Percentiles rank a stretch among this genome's conserved stretches.
Conservation (phyloP, 2,797 vertebrate species). For the Danio kyathit region DNA sequence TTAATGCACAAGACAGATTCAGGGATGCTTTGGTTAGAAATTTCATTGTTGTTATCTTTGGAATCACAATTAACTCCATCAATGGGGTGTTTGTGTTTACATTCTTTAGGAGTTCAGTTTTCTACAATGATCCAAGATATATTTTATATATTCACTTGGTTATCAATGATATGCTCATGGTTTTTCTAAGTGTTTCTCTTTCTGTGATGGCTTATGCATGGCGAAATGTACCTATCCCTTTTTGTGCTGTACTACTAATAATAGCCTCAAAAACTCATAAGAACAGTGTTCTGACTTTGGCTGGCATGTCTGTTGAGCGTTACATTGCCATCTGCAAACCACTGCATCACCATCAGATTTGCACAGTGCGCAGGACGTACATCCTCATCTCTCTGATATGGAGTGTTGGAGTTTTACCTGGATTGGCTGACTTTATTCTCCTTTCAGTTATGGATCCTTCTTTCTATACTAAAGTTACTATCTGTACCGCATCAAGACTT, state of each 20-base stretch:
- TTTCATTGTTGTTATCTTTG: constrained; percentile 70
- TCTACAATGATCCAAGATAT: constrained; percentile 72
- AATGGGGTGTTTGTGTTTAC: constrained; percentile 73
- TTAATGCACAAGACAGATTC: constrained; percentile 50
- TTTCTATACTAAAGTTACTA: constrained; percentile 72
- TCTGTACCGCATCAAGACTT: constrained; percentile 57
- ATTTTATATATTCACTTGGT: constrained; percentile 79
- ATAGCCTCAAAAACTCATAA: constrained; percentile 65
- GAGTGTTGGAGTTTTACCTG: constrained; percentile 62
- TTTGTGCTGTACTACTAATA: constrained; percentile 69
- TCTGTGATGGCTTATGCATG: constrained; percentile 67
- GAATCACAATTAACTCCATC: constrained; percentile 75
- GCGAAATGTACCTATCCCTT: constrained; percentile 63
- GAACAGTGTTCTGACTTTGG: constrained; percentile 79
- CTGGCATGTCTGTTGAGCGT: constrained; percentile 77
- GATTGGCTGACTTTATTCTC: constrained; percentile 67
- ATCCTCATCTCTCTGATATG: constrained; percentile 70
- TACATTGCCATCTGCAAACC: constrained; percentile 77
- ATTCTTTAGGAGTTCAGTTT: constrained; percentile 64
- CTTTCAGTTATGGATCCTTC: constrained; percentile 54
- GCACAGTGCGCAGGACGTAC: constrained; percentile 66
- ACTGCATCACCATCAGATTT: constrained; percentile 66
- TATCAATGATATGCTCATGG: constrained; percentile 75
- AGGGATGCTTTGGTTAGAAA: constrained; percentile 74
- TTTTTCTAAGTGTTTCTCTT: constrained; percentile 61